Base-by-base conservation (phyloP, 92 coral and sea anemone genomes). In the Phenganax subtilis region DNA sequence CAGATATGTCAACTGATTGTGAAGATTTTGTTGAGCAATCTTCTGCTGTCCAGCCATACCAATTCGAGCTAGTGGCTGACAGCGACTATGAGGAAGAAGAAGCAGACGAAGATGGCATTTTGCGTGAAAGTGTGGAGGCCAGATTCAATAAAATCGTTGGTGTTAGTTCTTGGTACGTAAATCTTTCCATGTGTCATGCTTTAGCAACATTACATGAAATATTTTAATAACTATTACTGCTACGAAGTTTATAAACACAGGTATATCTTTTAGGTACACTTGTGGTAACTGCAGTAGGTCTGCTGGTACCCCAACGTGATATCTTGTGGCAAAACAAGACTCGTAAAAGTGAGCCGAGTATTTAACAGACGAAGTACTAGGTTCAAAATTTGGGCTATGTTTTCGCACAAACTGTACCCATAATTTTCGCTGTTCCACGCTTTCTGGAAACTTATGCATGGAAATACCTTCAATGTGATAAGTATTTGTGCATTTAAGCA, bases 61-160 rank as follows among this genome's bases (percentile, higher is more conserved):
- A 56, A 47, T 76, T 76, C 57, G 81, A 76, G 55, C 81, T 20
- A 28, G 81, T 56, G 12, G 81, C 81, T 6, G 55, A 57, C 15
- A 76, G 68, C 61, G 81, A 76, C 81, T 76, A 76, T 20, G 81
- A 76, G 69, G 67, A 76, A 76, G 17, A 57, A 10, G 53, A 76
- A 76, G 30, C 81, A 16, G 81, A 76, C 81, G 68, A 73, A 54
- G 78, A 73, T 53, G 78, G 78, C 10, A 73, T 73, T 73, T 53
- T 73, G 55, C 70, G 62, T 0, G 62, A 75, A 75, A 75, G 28
- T 53, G 44, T 73, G 14, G 60, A 73, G 78, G 78, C 78, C 20
- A 47, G 78, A 73, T 47, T 73, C 54, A 73, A 54, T 5, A 75
- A 54, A 55, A 75, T 15, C 16, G 80, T 54, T 15, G 80, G 62